Evolutionary conservation across 1,140 invertebrate species (phyloP).

Genomic region (Oppia nitens): DNA sequence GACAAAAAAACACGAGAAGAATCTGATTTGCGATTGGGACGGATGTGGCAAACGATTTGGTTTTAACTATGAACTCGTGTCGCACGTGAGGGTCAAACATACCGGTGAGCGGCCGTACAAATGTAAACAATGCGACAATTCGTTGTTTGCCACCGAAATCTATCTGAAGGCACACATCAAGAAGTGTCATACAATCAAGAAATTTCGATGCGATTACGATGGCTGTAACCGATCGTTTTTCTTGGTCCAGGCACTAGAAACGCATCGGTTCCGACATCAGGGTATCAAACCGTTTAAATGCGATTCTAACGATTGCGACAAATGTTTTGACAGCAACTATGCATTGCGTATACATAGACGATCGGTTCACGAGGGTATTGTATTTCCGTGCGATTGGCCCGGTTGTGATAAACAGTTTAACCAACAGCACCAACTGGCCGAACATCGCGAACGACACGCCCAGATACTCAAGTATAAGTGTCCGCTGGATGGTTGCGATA

Average conservation of each 20-base stretch:
- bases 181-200: neutral
- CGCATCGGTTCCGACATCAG: neutral
- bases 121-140: neutral
- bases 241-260: too few relatives aligned
- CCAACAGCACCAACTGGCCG: conserved; percentile 9
- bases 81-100: neutral
- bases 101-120: neutral
- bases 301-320: neutral
- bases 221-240: neutral
- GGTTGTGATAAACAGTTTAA: conserved; percentile 52
- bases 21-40: neutral
- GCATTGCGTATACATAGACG: neutral
- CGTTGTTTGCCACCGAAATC: neutral
- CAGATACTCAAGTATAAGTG: conserved; percentile 16
- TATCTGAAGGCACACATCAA: neutral
- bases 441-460: conserved; percentile 16
- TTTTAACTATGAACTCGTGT: neutral
- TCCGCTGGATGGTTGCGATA: conserved; percentile 3
- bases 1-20: too few relatives aligned
- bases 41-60: neutral
- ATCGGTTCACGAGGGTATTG: conserved; percentile 26
- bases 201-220: neutral
- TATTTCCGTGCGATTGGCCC: conserved; percentile 72
- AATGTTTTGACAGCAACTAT: neutral
- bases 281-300: neutral